Evolutionary conservation across 2,113 vertebrate species (phyloP).

Genomic region (Marmota flaviventris): DNA sequence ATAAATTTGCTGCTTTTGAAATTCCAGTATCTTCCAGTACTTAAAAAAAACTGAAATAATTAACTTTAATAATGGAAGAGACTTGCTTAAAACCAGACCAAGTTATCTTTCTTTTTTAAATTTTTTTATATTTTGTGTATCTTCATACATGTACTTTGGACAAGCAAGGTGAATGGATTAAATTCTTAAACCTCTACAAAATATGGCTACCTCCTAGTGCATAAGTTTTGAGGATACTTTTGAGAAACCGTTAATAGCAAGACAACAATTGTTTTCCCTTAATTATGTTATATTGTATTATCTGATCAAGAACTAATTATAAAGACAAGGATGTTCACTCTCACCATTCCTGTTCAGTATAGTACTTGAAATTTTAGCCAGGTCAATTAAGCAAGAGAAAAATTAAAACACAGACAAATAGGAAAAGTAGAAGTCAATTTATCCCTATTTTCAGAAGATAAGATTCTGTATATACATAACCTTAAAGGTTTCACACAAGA

Average conservation of each 20-base stretch:
- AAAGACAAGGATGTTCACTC: not conserved
- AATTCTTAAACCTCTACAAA: not conserved
- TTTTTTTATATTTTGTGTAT: too few relatives aligned
- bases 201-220: not conserved
- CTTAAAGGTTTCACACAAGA: not conserved
- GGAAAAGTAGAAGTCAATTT: not conserved
- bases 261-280: not conserved
- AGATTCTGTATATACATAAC: not conserved
- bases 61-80: not conserved
- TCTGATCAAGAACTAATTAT: not conserved
- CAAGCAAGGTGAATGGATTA: not conserved
- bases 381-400: not conserved
- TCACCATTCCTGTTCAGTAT: not conserved
- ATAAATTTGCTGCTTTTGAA: constrained; percentile 47
- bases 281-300: not conserved
- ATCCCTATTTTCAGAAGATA: not conserved
- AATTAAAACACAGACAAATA: not conserved
- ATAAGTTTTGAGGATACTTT: not conserved
- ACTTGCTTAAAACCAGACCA: not conserved
- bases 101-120: not conserved
- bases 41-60: not conserved
- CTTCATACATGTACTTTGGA: too few relatives aligned
- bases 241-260: not conserved
- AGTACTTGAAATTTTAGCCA: not conserved
- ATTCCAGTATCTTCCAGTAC: not conserved